Base-by-base conservation (phyloP, 1,140 invertebrate species). In the Atta texana region DNA sequence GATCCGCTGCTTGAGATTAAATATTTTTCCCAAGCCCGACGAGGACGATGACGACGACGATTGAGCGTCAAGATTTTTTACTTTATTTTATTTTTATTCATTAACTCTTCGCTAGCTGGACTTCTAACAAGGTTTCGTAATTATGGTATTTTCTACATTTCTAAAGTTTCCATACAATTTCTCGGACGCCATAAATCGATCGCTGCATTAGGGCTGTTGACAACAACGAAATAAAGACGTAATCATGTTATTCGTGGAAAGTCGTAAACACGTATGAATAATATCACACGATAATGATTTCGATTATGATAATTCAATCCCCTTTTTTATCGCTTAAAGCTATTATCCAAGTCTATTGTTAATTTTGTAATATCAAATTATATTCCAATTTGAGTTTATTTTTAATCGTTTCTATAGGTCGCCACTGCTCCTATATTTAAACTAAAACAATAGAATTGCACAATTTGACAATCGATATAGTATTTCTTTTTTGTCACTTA, bases 1-100 rank as follows among this genome's bases (percentile, higher is more conserved):
- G 91, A 94, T 94, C 91, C 87, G 89, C 90, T 93, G 93, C 89
- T 90, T 75, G 87, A 87, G 91, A 93, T 94, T 93, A 87, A 49
- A 91, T 93, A 92, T 92, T 92, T 93, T 90, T 92, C 92, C 72
- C 88, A 78, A 90, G 61, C 86, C 28, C 31, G 44, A 51, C 61
- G 61, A 89, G 64, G 44, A 6, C 18, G 39, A 82, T 82, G 55
- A 66, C 44, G 44, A 66, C 24, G 18, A 78, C 59, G 75, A 80
- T 55, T 78, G 24, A 51, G 34, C 7, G 18, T 16, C 4, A 1
- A 81, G 14, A 24, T 69, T 81, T 71, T 66, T 69, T 44, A 44
- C 39, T 12, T 44, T 44, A 44, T 44, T 44, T 44, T 44, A 44
- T 44, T 66, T 64, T 64, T 28, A 57, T 28, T 81, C n/a, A n/a